Percentiles rank a stretch among this genome's conserved stretches.
Conservation (phyloP, 2,888 invertebrate genomes). For the Eupithecia subumbrata region DNA sequence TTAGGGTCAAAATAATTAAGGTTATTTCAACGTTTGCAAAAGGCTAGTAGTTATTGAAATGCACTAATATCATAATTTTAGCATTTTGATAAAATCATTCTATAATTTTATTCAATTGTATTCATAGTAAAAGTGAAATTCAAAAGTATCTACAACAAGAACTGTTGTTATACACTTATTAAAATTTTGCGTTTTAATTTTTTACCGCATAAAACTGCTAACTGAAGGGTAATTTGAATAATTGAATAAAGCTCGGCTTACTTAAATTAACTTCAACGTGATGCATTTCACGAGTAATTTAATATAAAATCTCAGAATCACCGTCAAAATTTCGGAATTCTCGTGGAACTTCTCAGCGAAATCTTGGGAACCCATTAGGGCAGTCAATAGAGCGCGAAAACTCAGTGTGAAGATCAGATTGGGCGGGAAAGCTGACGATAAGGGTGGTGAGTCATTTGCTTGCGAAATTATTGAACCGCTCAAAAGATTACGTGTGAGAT, state of each 20-base stretch:
- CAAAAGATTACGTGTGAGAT: not conserved
- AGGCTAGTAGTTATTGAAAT: not conserved
- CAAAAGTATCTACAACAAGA: too few relatives aligned
- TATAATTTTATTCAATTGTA: not conserved
- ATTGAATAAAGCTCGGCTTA: not conserved
- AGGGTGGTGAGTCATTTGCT: conserved; percentile 43
- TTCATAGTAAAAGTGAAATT: too few relatives aligned
- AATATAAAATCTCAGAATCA: not conserved
- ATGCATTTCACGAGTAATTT: conserved; percentile 39
- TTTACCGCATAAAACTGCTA: not conserved
- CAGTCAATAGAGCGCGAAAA: conserved; percentile 58
- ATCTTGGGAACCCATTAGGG: conserved; percentile 53
- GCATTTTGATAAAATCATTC: not conserved
- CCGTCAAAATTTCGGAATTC: conserved; percentile 29
- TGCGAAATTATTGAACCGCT: conserved; percentile 20
- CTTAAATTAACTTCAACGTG: conserved; percentile 17
- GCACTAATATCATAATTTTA: not conserved
- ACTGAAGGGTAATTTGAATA: not conserved
- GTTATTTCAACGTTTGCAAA: too few relatives aligned
- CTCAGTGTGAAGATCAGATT: conserved; percentile 55
- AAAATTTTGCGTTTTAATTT: not conserved
- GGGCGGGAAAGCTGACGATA: too few relatives aligned
- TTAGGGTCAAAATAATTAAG: too few relatives aligned
- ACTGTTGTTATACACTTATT: not conserved
- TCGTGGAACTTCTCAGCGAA: conserved; percentile 45